Percentiles rank a stretch among this genome's conserved stretches.
Conservation (phyloP, 2,888 invertebrate genomes). For the Archips crataeganus region DNA sequence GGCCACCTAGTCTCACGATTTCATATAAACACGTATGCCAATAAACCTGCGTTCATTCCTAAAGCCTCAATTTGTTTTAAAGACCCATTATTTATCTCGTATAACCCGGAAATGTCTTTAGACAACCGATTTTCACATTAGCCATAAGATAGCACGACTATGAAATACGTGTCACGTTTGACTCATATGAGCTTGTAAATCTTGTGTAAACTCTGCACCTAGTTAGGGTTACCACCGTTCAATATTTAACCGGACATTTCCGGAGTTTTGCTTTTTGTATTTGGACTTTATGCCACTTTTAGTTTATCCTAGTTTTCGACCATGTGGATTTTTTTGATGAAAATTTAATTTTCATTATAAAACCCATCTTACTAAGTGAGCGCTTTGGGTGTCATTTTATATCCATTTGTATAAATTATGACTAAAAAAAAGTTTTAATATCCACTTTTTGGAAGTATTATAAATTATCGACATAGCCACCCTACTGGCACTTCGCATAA, state of each 20-base stretch:
- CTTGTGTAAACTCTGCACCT: constrained; percentile 38
- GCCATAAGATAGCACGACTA: constrained; percentile 24
- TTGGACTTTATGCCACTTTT: not conserved
- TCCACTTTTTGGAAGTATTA: not conserved
- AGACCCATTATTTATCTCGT: constrained; percentile 2
- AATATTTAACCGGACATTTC: not conserved
- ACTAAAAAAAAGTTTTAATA: not conserved
- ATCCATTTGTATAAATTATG: too few relatives aligned
- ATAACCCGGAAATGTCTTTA: constrained; percentile 10
- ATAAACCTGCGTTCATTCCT: not conserved
- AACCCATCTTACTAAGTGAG: too few relatives aligned
- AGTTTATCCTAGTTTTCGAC: not conserved
- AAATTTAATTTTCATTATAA: too few relatives aligned
- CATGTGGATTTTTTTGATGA: too few relatives aligned
- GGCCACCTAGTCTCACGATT: not conserved
- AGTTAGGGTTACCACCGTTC: not conserved
- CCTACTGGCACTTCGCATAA: constrained; percentile 34
- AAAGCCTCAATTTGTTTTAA: constrained; percentile 3
- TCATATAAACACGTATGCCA: not conserved
- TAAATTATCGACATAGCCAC: not conserved
- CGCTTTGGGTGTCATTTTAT: too few relatives aligned
- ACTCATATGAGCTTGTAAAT: constrained; percentile 45
- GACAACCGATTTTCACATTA: constrained; percentile 25
- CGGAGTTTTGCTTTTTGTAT: too few relatives aligned
- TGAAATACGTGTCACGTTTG: constrained; percentile 51